Evolutionary conservation across 2,888 invertebrate species (phyloP), one percentile per base, ranked within the genome.

Genomic region (Buathra laborator): DNA sequence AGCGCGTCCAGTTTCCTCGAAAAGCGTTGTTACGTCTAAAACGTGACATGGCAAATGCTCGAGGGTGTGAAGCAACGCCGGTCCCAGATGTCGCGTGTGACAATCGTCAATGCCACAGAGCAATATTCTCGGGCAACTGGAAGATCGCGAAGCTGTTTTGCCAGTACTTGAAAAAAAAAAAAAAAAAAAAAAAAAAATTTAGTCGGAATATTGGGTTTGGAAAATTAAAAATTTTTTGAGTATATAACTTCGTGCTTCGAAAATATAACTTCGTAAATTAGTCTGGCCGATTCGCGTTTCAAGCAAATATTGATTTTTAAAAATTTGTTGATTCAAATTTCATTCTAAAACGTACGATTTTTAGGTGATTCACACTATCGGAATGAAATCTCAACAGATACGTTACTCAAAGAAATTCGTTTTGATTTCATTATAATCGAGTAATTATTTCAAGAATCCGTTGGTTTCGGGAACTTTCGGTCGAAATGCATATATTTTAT

Each of bases 31-130:
- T 78, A 97, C 94, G 90, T 97, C 96, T 77, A 97, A 94, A 51
- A 96, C 95, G 90, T 96, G 96, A 51, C 97, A 96, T 29, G 96
- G 95, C 88, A 96, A 95, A 88, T 96, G 96, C 92, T 98, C 98
- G 90, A 98, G 94, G 62, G 95, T 94, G 87, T 97, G 96, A 7
- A 98, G 94, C 78, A 98, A 91, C 0, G 98, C 98, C 1, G 98
- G 97, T 37, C 97, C 97, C 43, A 98, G 92, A 91, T 96, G 95
- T 6, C 94, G 94, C 62, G 95, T 95, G 86, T 96, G 95, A 19
- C 96, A 96, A 86, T 95, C 94, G 77, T 95, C 95, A 7, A 88
- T 88, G 5, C 95, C 95, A 72, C 92, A 93, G 43, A 95, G 85
- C 86, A 95, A 89, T 71, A 95, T 91, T 81, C 95, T 94, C 19